Evolutionary conservation across 2,113 vertebrate species (phyloP).

Genomic region (Oryctolagus cuniculus): mOryCun1.1 NC_091441.1:84010001-84010500

Average conservation of each 20-base stretch:
- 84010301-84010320: constrained; percentile 4
- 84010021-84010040: not conserved
- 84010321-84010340: constrained; percentile 14
- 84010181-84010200: not conserved
- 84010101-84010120: not conserved
- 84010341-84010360: not conserved
- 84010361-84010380: not conserved
- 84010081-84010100: not conserved
- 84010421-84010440: not conserved
- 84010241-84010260: constrained; percentile 13
- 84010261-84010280: constrained; percentile 10
- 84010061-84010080: not conserved
- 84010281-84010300: not conserved
- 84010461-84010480: constrained; percentile 4
- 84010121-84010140: not conserved
- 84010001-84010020: not conserved
- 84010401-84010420: constrained; percentile 2
- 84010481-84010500: not conserved
- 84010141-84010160: not conserved
- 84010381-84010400: not conserved
- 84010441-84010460: not conserved
- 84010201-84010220: not conserved
- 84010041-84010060: not conserved
- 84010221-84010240: not conserved
- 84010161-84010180: not conserved